Percentiles rank a stretch among this genome's conserved stretches.
Evolutionary conservation across 2,797 vertebrate species (phyloP).

Genomic region (Chanos chanos): DNA sequence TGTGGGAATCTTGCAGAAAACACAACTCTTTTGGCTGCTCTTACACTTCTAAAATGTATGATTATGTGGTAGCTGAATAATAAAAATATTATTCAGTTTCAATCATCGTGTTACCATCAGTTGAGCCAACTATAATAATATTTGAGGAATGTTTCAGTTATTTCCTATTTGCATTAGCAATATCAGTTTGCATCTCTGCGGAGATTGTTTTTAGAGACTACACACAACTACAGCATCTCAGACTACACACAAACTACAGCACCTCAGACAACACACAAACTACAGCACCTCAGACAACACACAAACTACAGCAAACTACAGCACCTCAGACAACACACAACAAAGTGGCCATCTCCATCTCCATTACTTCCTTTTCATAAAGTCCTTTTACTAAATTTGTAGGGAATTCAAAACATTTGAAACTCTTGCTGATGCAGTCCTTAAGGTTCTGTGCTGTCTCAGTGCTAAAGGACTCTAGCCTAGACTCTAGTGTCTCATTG

Average conservation of each 20-base stretch:
- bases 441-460: conserved; percentile 1
- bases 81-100: too few species aligned
- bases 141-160: neutral
- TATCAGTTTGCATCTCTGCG: conserved; percentile 28
- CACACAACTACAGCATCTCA: conserved; percentile 71
- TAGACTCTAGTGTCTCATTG: conserved; percentile 44
- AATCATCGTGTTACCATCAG: too few species aligned
- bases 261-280: too few species aligned
- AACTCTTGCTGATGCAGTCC: conserved; percentile 38
- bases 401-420: conserved; percentile 27
- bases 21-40: too few species aligned
- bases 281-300: too few species aligned
- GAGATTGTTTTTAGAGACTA: conserved; percentile 69
- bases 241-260: too few species aligned
- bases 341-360: conserved; percentile 73
- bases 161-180: neutral
- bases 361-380: conserved; percentile 14
- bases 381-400: conserved; percentile 9
- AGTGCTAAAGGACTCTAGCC: conserved; percentile 26
- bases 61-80: too few species aligned
- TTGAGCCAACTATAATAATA: too few species aligned
- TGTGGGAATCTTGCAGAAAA: too few species aligned
- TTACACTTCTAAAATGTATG: too few species aligned
- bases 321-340: conserved; percentile 71
- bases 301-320: conserved; percentile 72